Conservation (phyloP, 2,888 invertebrate species). For the Pegoplata infirma region DNA sequence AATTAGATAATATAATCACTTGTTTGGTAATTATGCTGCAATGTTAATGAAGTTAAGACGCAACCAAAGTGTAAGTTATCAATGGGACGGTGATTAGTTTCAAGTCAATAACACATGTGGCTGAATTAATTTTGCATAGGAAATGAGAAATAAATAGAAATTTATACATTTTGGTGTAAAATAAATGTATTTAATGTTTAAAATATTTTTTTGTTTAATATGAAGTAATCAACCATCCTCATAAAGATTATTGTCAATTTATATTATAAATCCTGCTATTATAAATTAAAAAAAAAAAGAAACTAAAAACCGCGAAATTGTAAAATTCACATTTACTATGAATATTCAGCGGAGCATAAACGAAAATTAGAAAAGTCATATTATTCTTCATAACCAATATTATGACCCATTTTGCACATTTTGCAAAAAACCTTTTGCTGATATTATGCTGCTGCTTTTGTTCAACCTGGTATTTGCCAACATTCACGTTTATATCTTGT, state of each 20-base stretch:
- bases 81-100: neutral
- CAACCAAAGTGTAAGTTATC: neutral
- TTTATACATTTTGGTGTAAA: neutral
- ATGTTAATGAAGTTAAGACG: slow-evolving; percentile 11
- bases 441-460: neutral
- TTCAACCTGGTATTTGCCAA: neutral
- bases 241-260: neutral
- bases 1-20: slow-evolving; percentile 26
- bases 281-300: neutral
- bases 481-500: neutral
- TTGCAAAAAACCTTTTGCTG: neutral
- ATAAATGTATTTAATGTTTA: too few relatives aligned
- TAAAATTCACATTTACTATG: neutral
- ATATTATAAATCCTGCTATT: neutral
- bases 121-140: neutral
- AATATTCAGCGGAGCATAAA: neutral
- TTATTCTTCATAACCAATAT: neutral
- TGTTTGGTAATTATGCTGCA: neutral
- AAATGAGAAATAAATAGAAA: neutral
- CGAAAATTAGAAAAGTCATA: neutral
- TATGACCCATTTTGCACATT: neutral
- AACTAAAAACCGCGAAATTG: neutral
- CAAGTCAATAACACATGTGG: neutral
- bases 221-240: neutral
- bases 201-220: too few relatives aligned